Conservation (phyloP, 2,888 invertebrate species). For the Chironomus riparius region DNA sequence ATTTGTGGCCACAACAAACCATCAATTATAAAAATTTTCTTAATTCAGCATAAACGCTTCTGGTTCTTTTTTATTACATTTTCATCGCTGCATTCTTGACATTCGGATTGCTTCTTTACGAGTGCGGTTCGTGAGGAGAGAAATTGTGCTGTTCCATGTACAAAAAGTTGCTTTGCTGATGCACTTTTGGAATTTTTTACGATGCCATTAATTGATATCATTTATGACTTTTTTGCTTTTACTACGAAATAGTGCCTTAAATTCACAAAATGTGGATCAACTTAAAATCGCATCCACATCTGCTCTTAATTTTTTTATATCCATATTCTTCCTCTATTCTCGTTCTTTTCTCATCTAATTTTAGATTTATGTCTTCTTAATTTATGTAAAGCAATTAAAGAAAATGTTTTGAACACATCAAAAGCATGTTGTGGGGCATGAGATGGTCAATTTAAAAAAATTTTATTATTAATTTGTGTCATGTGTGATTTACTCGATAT, state of each 20-base stretch:
- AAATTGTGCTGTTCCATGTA: not conserved
- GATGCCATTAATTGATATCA: slow-evolving; percentile 6
- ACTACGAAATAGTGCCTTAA: not conserved
- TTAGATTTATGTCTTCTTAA: too few relatives aligned
- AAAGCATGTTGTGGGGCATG: too few relatives aligned
- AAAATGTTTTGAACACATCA: too few relatives aligned
- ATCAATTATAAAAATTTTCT: slow-evolving; percentile 12
- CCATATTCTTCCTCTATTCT: not conserved
- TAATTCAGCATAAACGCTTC: not conserved
- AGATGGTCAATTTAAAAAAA: too few relatives aligned
- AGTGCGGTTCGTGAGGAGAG: not conserved
- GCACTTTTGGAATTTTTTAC: not conserved
- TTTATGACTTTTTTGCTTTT: not conserved
- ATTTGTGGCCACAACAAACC: slow-evolving; percentile 20
- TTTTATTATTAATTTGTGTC: too few relatives aligned
- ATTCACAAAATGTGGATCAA: too few relatives aligned
- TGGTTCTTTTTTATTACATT: not conserved
- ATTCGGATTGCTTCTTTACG: not conserved
- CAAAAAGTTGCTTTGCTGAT: not conserved
- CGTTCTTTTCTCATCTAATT: too few relatives aligned
- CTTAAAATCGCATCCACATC: not conserved
- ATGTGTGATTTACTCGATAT: too few relatives aligned
- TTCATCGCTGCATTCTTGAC: not conserved
- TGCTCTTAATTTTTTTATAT: not conserved
- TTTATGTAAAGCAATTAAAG: too few relatives aligned